These are phyloP conservation scores for Cordylochernes scorpioides DNA, from an alignment of 2,888 invertebrate species.

Conservation along the genomic window DNA sequence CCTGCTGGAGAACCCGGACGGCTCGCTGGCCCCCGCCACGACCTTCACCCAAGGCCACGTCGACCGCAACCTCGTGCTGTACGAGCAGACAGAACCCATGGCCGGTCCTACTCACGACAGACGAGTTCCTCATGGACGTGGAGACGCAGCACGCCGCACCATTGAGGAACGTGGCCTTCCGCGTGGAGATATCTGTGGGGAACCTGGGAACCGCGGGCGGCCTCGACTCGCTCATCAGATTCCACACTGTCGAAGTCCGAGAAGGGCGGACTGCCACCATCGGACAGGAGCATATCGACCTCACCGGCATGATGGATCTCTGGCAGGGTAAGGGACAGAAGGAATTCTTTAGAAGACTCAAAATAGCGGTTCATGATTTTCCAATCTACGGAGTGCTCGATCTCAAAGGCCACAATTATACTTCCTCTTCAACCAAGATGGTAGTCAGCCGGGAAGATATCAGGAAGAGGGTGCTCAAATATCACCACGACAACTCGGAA, in stretches of 20 bases:
- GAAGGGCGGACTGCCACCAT: slow-evolving; percentile 37
- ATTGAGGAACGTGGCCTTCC: slow-evolving; percentile 30
- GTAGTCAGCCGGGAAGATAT: slow-evolving; percentile 8
- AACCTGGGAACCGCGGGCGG: slow-evolving; percentile 31
- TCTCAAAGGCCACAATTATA: slow-evolving; percentile 7
- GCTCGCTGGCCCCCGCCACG: slow-evolving; percentile 24
- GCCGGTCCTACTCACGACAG: slow-evolving; percentile 51
- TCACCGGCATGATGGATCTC: slow-evolving; percentile 14
- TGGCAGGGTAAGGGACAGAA: slow-evolving; percentile 13
- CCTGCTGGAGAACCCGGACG: slow-evolving; percentile 35
- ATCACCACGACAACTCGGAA: slow-evolving; percentile 67
- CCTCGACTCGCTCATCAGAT: slow-evolving; percentile 38
- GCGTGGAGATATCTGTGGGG: slow-evolving; percentile 13
- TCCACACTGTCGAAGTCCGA: slow-evolving; percentile 34
- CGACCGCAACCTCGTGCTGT: slow-evolving; percentile 47
- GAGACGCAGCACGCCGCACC: slow-evolving; percentile 38
- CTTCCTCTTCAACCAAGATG: slow-evolving; percentile 2
- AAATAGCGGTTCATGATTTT: slow-evolving; percentile 5
- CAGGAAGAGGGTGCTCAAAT: slow-evolving; percentile 27
- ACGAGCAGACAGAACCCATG: slow-evolving; percentile 60
- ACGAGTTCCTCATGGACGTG: slow-evolving; percentile 51
- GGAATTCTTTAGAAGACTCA: slow-evolving; percentile 8
- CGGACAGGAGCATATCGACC: slow-evolving; percentile 15
- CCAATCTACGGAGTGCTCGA: slow-evolving; percentile 9
- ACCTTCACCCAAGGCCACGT: slow-evolving; percentile 60